Percentiles rank a stretch among this genome's conserved stretches.
Evolutionary conservation across 2,888 invertebrate genomes (phyloP).

Genomic region (Conchocele bisecta): DNA sequence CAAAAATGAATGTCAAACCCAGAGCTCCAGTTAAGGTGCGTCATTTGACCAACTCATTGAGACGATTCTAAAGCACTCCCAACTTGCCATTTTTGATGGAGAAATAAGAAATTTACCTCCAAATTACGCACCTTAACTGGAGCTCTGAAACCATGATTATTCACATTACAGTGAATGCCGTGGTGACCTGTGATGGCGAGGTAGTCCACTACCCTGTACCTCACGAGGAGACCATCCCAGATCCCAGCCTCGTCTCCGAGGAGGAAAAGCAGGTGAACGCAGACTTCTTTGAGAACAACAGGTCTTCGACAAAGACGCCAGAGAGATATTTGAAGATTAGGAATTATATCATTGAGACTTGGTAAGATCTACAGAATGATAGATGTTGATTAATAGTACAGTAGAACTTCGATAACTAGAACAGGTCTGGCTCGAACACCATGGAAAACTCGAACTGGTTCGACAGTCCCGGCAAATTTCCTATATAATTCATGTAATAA

Average conservation of each 20-base stretch:
- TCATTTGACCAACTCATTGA: too few species aligned
- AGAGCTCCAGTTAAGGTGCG: too few species aligned
- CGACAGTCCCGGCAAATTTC: too few species aligned
- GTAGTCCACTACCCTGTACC: conserved; percentile 83
- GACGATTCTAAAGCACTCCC: too few species aligned
- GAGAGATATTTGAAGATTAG: conserved; percentile 86
- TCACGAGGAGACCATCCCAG: conserved; percentile 82
- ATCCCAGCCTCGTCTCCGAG: conserved; percentile 83
- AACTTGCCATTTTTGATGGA: too few species aligned
- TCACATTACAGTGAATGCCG: conserved; percentile 66
- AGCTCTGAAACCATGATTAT: conserved; percentile 1
- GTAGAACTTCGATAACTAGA: neutral
- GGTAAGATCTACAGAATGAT: conserved; percentile 78
- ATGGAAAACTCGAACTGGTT: too few species aligned
- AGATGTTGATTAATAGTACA: neutral
- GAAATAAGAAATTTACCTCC: too few species aligned
- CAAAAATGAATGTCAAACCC: too few species aligned
- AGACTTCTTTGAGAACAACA: conserved; percentile 86
- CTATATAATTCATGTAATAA: too few species aligned
- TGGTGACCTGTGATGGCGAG: conserved; percentile 65
- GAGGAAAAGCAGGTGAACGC: conserved; percentile 85
- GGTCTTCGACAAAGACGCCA: conserved; percentile 84
- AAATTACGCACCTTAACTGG: too few species aligned
- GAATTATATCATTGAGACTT: conserved; percentile 85
- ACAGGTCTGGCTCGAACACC: too few species aligned